Conservation (phyloP, 2,888 invertebrate species). For the Nephrotoma appendiculata region DNA sequence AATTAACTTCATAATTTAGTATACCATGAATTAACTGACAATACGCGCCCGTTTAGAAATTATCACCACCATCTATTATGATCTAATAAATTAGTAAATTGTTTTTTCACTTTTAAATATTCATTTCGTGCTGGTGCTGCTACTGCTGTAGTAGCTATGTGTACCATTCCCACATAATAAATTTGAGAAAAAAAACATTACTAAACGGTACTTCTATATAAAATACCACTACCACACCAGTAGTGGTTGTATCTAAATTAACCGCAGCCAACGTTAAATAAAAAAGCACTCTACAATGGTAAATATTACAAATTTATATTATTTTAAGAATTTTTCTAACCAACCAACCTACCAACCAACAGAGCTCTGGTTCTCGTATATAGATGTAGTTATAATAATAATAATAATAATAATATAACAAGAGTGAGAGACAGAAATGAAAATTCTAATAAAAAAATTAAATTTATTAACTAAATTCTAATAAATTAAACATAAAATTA, state of each 20-base stretch:
- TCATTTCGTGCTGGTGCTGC: background rate
- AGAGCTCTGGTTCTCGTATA: background rate
- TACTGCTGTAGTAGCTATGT: background rate
- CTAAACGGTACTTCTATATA: background rate
- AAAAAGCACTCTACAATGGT: background rate
- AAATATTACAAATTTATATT: background rate
- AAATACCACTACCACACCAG: background rate
- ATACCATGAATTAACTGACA: background rate
- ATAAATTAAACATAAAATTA: background rate
- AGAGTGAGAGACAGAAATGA: background rate
- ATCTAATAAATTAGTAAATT: background rate
- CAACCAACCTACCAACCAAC: background rate
- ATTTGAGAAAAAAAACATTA: background rate
- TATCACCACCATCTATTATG: background rate
- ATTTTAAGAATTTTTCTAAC: background rate
- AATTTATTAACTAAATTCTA: background rate
- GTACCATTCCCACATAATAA: background rate
- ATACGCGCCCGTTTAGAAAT: background rate
- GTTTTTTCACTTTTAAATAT: background rate
- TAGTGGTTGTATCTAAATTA: background rate
- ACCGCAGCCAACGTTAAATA: background rate
- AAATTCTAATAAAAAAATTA: background rate
- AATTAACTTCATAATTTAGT: background rate
- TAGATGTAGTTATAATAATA: background rate
- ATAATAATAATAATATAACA: background rate